A percentile compares a stretch with the other conserved stretches of the same genome.
phyloP scores from a whole-genome alignment of 2,888 invertebrate species.

The Nemapogon koenigi region DNA sequence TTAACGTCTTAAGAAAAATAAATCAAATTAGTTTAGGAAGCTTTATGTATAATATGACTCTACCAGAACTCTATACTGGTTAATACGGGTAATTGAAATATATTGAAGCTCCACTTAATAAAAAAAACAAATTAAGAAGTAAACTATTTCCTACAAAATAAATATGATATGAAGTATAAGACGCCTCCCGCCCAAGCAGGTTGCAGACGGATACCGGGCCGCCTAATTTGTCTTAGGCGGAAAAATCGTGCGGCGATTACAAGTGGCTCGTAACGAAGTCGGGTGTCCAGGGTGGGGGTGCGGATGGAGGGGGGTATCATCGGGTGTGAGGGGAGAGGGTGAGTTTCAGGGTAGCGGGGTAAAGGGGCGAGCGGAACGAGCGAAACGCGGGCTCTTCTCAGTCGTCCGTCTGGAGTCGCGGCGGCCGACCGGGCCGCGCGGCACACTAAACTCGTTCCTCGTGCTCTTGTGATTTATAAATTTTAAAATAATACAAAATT shows the following conservation, averaged over 20 bases:
- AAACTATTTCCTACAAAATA: too few relatives aligned
- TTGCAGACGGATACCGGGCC: conserved; percentile 29
- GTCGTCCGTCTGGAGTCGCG: conserved; percentile 65
- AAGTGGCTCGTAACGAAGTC: conserved; percentile 66
- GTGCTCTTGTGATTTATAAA: conserved; percentile 65
- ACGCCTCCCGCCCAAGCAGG: conserved; percentile 45
- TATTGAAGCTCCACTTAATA: too few relatives aligned
- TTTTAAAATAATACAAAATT: conserved; percentile 40
- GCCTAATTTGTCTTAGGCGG: conserved; percentile 65
- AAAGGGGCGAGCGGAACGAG: conserved; percentile 29
- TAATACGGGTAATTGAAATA: too few relatives aligned
- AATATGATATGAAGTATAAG: too few relatives aligned
- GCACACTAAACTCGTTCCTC: conserved; percentile 60
- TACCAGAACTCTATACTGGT: too few relatives aligned
- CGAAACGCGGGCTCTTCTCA: conserved; percentile 44
- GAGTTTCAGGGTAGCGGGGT: conserved; percentile 21
- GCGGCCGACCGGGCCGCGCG: conserved; percentile 63
- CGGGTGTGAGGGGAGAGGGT: conserved; percentile 18
- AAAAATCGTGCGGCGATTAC: conserved; percentile 63
- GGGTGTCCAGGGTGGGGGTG: conserved; percentile 29
- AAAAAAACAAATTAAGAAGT: too few relatives aligned
- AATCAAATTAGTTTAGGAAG: too few relatives aligned
- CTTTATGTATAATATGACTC: too few relatives aligned
- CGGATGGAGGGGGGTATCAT: conserved; percentile 3
- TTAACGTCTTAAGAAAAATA: too few relatives aligned